A percentile compares a stretch with the other conserved stretches of the same genome.
phyloP scores from a whole-genome alignment of 2,888 invertebrate species.

The Drosophila nr. perissopoda region DNA sequence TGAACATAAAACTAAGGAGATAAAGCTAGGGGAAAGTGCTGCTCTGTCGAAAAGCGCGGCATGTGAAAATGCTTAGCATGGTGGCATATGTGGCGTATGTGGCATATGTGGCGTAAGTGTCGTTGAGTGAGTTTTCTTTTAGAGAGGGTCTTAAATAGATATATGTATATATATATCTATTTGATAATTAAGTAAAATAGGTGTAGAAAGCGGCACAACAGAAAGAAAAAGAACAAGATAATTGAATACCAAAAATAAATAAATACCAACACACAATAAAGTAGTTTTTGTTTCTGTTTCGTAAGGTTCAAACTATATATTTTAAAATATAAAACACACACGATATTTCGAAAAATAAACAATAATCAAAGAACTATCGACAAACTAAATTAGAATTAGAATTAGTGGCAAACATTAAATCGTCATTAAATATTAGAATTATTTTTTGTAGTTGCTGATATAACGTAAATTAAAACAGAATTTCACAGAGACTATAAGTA shows the following conservation, averaged over 20 bases:
- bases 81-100: conserved; percentile 31
- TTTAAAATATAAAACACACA: conserved; percentile 59
- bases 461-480: conserved; percentile 60
- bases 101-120: conserved; percentile 48
- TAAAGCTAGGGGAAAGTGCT: conserved; percentile 44
- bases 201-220: conserved; percentile 68
- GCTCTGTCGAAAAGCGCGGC: conserved; percentile 58
- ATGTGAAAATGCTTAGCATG: conserved; percentile 34
- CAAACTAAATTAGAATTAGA: conserved; percentile 73
- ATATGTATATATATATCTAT: conserved; percentile 19
- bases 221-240: conserved; percentile 51
- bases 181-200: conserved; percentile 39
- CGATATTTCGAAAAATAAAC: conserved; percentile 57
- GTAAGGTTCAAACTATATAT: conserved; percentile 71
- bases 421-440: conserved; percentile 58
- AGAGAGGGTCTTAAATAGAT: conserved; percentile 21
- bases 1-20: conserved; percentile 31
- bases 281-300: conserved; percentile 62
- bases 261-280: conserved; percentile 74
- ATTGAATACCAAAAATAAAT: conserved; percentile 58
- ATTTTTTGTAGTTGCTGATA: conserved; percentile 32
- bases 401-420: conserved; percentile 76
- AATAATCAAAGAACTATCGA: conserved; percentile 61
- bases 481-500: conserved; percentile 64
- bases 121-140: conserved; percentile 27